These are phyloP conservation scores for Brachyistius frenatus DNA, from an alignment of 2,113 vertebrate genomes.

Conservation along the genomic window DNA sequence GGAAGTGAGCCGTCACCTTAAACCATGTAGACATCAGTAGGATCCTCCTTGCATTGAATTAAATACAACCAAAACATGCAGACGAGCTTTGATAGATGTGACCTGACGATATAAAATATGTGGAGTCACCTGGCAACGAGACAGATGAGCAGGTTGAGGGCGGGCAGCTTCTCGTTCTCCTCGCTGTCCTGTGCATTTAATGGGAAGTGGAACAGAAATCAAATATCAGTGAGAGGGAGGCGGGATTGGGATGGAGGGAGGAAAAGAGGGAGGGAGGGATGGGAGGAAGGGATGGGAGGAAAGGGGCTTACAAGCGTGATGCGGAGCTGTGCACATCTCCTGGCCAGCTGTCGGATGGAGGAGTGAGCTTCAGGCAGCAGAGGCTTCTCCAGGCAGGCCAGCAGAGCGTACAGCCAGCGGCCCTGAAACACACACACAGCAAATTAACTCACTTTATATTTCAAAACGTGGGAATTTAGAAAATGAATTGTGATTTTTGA, in stretches of 20 bases:
- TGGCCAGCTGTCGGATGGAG: constrained; percentile 94
- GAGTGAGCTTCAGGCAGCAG: constrained; percentile 96
- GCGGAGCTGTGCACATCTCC: constrained; percentile 92
- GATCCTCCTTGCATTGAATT: too few species aligned
- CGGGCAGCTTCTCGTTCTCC: constrained; percentile 91
- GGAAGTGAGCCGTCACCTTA: neutral
- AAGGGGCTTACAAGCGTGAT: constrained; percentile 85
- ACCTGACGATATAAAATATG: neutral
- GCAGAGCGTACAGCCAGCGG: constrained; percentile 92
- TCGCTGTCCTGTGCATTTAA: constrained; percentile 85
- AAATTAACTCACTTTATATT: neutral
- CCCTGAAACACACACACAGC: constrained; percentile 83
- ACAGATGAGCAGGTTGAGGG: constrained; percentile 96
- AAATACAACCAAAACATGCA: neutral
- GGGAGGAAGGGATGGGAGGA: too few species aligned
- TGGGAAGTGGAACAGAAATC: neutral
- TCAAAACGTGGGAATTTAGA: neutral
- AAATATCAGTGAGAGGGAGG: too few species aligned
- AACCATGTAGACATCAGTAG: too few species aligned
- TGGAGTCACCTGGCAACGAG: constrained; percentile 92
- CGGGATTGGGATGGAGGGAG: too few species aligned
- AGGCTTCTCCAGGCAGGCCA: constrained; percentile 97
- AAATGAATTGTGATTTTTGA: too few species aligned
- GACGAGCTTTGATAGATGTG: neutral
- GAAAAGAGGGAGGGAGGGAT: too few species aligned